These are phyloP conservation scores for Steinernema carpocapsae DNA, from an alignment of 2,888 invertebrate genomes.

Conservation along the genomic window DNA sequence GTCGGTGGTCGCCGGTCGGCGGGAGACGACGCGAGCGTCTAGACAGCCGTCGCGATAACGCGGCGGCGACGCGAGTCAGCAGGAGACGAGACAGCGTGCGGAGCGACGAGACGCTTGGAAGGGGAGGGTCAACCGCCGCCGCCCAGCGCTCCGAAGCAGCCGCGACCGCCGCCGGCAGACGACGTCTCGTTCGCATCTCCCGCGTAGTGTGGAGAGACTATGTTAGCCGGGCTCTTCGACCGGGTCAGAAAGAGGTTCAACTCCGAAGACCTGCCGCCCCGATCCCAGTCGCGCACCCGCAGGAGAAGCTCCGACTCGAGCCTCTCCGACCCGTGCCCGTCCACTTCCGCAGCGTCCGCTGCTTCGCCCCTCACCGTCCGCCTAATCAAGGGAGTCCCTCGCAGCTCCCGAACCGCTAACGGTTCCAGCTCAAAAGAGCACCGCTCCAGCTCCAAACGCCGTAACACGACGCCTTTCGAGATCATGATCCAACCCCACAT, in stretches of 20 bases:
- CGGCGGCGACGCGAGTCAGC: neutral
- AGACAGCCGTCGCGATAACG: constrained; percentile 23
- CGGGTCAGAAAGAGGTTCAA: constrained; percentile 32
- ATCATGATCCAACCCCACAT: neutral
- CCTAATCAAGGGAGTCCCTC: neutral
- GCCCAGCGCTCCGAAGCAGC: neutral
- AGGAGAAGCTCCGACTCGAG: neutral
- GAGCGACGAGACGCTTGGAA: neutral
- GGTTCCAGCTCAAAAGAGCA: neutral
- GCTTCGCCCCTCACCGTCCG: constrained; percentile 4
- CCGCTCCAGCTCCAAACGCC: constrained; percentile 2
- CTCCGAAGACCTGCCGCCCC: neutral
- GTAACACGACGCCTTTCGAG: neutral
- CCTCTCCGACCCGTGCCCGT: neutral
- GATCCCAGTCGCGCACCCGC: neutral
- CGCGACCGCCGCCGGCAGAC: constrained; percentile 25
- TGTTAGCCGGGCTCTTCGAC: constrained; percentile 29
- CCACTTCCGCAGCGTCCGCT: neutral
- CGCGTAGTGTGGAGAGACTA: constrained; percentile 28
- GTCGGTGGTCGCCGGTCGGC: neutral
- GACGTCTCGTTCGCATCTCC: constrained; percentile 29
- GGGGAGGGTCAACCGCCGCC: neutral
- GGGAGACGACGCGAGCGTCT: constrained; percentile 11
- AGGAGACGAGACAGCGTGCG: neutral
- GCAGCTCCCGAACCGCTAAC: neutral